These are phyloP conservation scores for Palythoa caribaeorum DNA, from an alignment of 92 coral and sea anemone species.

Conservation along the genomic window DNA sequence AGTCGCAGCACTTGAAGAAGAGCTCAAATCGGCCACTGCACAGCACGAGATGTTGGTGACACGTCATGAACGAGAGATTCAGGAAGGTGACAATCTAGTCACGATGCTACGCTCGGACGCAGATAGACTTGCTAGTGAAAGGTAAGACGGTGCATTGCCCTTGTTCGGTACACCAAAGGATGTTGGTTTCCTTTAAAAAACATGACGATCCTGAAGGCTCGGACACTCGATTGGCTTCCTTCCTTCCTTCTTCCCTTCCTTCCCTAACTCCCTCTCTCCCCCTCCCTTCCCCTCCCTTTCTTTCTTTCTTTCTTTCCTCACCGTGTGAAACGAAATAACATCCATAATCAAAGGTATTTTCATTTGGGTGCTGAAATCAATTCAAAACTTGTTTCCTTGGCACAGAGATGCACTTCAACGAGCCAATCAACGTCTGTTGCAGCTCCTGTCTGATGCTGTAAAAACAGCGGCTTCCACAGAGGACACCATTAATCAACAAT, in stretches of 20 bases:
- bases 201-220: no score
- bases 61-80: constrained; percentile 91
- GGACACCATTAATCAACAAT: constrained; percentile 89
- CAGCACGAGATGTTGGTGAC: constrained; percentile 79
- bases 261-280: not conserved
- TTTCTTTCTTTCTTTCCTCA: no score
- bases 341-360: not conserved
- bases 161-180: not conserved
- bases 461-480: constrained; percentile 88
- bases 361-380: not conserved
- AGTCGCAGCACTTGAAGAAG: constrained; percentile 71
- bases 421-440: constrained; percentile 81
- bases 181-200: no score
- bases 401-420: constrained; percentile 84
- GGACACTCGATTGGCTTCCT: no score
- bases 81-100: constrained; percentile 84
- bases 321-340: no score
- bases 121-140: constrained; percentile 88
- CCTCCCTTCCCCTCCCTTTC: not conserved
- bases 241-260: no score
- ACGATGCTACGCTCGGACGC: constrained; percentile 93
- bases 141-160: constrained; percentile 54
- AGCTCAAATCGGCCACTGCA: constrained; percentile 73
- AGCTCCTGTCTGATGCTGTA: constrained; percentile 87
- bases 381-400: not conserved